phyloP scores from a whole-genome alignment of 2,888 invertebrate species.

The Adineta ricciae region DNA sequence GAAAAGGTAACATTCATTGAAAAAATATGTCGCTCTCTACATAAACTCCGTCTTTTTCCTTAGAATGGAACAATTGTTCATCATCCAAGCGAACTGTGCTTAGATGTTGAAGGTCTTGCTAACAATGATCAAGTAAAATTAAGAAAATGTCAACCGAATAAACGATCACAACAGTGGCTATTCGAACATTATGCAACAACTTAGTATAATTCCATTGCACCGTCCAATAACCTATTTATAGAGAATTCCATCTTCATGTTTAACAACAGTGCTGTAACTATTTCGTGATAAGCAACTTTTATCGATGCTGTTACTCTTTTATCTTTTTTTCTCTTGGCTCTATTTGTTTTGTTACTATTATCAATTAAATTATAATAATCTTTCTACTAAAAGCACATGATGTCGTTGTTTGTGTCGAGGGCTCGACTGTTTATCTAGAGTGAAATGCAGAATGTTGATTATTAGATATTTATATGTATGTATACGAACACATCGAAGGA shows the following conservation, averaged over 20 bases:
- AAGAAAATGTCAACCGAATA: slow-evolving; percentile 39
- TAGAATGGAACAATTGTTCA: slow-evolving; percentile 37
- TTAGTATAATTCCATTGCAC: not conserved
- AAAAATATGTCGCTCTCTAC: too few species aligned
- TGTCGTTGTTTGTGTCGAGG: too few species aligned
- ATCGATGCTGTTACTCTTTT: not conserved
- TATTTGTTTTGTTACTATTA: not conserved
- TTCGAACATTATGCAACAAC: slow-evolving; percentile 39
- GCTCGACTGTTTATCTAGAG: too few species aligned
- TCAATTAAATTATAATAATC: not conserved
- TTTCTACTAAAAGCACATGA: too few species aligned
- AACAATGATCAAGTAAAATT: slow-evolving; percentile 44
- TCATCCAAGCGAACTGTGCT: slow-evolving; percentile 45
- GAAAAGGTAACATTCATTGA: slow-evolving; percentile 38
- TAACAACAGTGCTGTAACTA: not conserved
- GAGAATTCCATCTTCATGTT: not conserved
- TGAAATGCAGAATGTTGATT: not conserved
- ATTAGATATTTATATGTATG: not conserved
- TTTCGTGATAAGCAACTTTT: not conserved
- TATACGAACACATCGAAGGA: not conserved
- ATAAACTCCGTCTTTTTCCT: not conserved
- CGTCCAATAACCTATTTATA: not conserved
- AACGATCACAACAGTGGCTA: slow-evolving; percentile 43
- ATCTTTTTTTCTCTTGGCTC: not conserved
- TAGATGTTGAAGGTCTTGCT: slow-evolving; percentile 44